phyloP scores from a whole-genome alignment of 2,888 invertebrate species.

The Meteorus colon region DNA sequence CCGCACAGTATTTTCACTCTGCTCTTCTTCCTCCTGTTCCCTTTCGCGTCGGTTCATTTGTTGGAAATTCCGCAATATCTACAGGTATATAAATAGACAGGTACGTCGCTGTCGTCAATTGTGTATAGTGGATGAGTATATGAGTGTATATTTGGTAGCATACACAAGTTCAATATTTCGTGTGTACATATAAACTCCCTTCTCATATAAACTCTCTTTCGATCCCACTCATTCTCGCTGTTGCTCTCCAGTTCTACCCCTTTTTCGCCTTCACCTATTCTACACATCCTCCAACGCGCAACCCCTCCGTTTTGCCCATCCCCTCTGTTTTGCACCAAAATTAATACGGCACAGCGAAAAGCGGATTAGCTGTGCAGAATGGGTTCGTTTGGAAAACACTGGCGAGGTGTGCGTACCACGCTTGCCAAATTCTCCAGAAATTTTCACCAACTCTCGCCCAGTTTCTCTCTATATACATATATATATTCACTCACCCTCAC shows the following conservation, averaged over 20 bases:
- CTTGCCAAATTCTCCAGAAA: conserved; percentile 38
- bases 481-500: conserved; percentile 3
- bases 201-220: conserved; percentile 18
- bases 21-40: conserved; percentile 3
- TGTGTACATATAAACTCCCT: no score
- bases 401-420: conserved; percentile 28
- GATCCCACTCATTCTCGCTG: conserved; percentile 33
- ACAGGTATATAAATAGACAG: not conserved
- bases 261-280: not conserved
- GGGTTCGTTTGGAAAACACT: conserved; percentile 53
- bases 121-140: conserved; percentile 1
- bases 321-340: conserved; percentile 52
- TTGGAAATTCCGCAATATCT: conserved; percentile 19
- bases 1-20: not conserved
- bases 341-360: conserved; percentile 56
- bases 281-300: not conserved
- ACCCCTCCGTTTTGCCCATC: conserved; percentile 35
- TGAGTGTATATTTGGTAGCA: not conserved
- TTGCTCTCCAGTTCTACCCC: conserved; percentile 30
- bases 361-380: conserved; percentile 54
- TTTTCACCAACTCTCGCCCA: conserved; percentile 11
- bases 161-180: no score
- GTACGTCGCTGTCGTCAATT: not conserved
- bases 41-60: conserved; percentile 33
- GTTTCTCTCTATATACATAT: conserved; percentile 17